Conservation (phyloP, 2,797 vertebrate species). For the Sternotherus odoratus region DNA sequence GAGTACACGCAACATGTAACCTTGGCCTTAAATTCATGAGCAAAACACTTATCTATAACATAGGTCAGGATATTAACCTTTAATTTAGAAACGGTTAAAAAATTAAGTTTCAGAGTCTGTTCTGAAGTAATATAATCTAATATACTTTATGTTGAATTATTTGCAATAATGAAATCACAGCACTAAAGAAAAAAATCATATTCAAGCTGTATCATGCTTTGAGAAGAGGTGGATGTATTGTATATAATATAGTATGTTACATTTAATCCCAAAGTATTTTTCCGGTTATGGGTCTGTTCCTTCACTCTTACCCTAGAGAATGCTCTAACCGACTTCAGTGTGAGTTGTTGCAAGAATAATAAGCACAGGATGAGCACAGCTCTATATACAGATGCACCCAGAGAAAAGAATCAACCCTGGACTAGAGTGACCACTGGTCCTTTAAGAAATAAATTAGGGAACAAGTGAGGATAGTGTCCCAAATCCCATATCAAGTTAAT, state of each 20-base stretch:
- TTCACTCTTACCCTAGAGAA: neutral
- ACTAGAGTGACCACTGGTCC: accelerated
- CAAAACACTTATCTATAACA: slow-evolving; percentile 35
- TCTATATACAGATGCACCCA: neutral
- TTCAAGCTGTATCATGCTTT: neutral
- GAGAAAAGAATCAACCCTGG: neutral
- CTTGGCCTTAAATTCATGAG: slow-evolving; percentile 64
- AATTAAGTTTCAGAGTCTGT: slow-evolving; percentile 30
- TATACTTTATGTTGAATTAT: slow-evolving; percentile 21
- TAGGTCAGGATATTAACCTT: slow-evolving; percentile 40
- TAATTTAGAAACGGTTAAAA: slow-evolving; percentile 18
- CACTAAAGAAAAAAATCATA: neutral
- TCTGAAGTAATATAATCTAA: slow-evolving; percentile 53
- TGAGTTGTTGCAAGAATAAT: neutral
- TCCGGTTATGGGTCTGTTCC: neutral
- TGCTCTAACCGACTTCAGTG: neutral
- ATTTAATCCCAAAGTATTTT: slow-evolving; percentile 16
- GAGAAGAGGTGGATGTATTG: slow-evolving; percentile 5
- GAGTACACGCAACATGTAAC: neutral
- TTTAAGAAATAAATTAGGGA: neutral
- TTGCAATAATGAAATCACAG: slow-evolving; percentile 48
- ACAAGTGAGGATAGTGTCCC: neutral
- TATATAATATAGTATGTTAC: neutral
- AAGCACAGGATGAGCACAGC: neutral
- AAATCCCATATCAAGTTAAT: accelerated